phyloP scores from a whole-genome alignment of 2,888 invertebrate species.

The Mythimna pallens region DNA sequence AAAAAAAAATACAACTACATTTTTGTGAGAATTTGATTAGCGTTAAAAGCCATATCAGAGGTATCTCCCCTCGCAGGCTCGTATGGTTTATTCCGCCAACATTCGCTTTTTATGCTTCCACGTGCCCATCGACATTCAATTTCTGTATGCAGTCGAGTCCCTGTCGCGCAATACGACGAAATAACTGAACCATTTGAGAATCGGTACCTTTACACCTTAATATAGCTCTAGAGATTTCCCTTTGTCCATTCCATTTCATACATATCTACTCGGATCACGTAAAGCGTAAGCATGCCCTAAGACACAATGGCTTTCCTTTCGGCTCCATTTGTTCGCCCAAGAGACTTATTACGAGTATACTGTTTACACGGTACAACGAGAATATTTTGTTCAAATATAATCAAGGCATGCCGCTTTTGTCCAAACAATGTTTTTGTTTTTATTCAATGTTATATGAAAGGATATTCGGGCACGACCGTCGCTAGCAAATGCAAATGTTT shows the following conservation, averaged over 20 bases:
- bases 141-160: constrained; percentile 76
- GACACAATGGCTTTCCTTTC: constrained; percentile 86
- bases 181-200: constrained; percentile 85
- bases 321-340: constrained; percentile 86
- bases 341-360: constrained; percentile 86
- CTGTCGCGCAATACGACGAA: constrained; percentile 79
- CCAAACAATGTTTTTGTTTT: constrained; percentile 88
- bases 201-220: constrained; percentile 85
- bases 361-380: constrained; percentile 86
- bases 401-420: constrained; percentile 83
- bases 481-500: constrained; percentile 84
- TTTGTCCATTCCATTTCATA: constrained; percentile 83
- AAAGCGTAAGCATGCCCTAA: constrained; percentile 78
- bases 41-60: constrained; percentile 50
- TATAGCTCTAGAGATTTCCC: constrained; percentile 87
- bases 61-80: constrained; percentile 49
- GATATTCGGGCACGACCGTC: constrained; percentile 71
- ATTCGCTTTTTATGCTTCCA: constrained; percentile 76
- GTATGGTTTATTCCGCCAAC: constrained; percentile 67
- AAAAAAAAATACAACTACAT: constrained; percentile 13
- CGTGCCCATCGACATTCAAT: constrained; percentile 81
- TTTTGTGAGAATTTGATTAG: constrained; percentile 54
- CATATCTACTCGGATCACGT: constrained; percentile 84
- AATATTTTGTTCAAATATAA: constrained; percentile 90
- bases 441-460: constrained; percentile 82